phyloP scores from a whole-genome alignment of 2,113 vertebrate species.

The Enhydra lutris region DNA sequence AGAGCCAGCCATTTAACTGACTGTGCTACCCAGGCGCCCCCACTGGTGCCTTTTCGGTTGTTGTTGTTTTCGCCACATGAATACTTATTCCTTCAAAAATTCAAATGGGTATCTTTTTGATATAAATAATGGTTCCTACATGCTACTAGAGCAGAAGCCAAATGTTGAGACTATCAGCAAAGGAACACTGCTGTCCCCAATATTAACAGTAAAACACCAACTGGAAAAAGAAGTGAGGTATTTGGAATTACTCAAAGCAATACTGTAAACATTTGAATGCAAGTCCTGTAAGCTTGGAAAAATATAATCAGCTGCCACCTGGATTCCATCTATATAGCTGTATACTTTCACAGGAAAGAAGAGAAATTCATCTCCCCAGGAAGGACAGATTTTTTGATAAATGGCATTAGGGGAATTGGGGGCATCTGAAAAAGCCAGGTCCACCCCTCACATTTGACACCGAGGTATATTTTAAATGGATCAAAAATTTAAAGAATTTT shows the following conservation, averaged over 20 bases:
- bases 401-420: background rate
- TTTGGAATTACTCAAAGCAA: constrained; percentile 8
- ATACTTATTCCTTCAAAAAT: constrained; percentile 45
- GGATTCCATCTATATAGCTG: background rate
- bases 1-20: background rate
- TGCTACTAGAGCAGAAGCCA: constrained; percentile 22
- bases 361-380: background rate
- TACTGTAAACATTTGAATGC: constrained; percentile 32
- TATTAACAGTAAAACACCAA: constrained; percentile 17
- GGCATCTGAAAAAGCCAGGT: background rate
- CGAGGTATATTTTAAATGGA: background rate
- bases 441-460: background rate
- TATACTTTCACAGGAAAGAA: background rate
- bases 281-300: background rate
- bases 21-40: background rate
- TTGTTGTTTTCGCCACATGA: background rate
- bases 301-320: background rate
- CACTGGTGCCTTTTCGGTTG: background rate
- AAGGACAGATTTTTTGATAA: background rate
- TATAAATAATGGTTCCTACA: constrained; percentile 31
- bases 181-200: background rate
- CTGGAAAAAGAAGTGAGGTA: background rate
- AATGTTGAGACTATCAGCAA: constrained; percentile 1
- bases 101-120: background rate
- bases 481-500: background rate